Evolutionary conservation across 2,113 vertebrate species (phyloP).

Genomic region (Festucalex cinctus): DNA sequence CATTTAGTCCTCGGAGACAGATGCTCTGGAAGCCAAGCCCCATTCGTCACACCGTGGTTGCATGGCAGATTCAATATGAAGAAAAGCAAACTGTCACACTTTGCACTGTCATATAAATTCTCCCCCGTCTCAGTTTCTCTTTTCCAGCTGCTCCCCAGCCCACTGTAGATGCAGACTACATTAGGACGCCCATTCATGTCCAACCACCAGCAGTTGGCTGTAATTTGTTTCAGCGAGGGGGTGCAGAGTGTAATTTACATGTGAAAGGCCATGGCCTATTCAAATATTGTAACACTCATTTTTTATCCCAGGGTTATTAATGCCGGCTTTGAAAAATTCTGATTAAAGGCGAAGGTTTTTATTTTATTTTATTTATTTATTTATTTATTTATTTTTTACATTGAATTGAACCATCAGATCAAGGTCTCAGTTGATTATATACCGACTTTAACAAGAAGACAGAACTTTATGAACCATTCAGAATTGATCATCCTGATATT

Average conservation of each 20-base stretch:
- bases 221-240: conserved; percentile 71
- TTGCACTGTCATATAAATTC: conserved; percentile 68
- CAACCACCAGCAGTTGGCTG: conserved; percentile 70
- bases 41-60: conserved; percentile 70
- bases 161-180: conserved; percentile 71
- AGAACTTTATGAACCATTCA: conserved; percentile 29
- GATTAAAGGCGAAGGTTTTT: conserved; percentile 34
- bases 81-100: conserved; percentile 66
- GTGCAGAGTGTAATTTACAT: conserved; percentile 69
- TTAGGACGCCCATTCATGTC: conserved; percentile 68
- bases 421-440: conserved; percentile 37
- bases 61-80: conserved; percentile 60
- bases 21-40: conserved; percentile 65
- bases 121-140: conserved; percentile 56
- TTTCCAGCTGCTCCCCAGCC: conserved; percentile 64
- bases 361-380: background rate
- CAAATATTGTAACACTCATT: conserved; percentile 60
- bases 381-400: conserved; percentile 5
- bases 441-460: conserved; percentile 36
- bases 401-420: conserved; percentile 38
- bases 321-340: conserved; percentile 45
- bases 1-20: conserved; percentile 64
- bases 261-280: conserved; percentile 61
- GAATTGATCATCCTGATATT: conserved; percentile 28
- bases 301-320: conserved; percentile 60